Evolutionary conservation across 2,888 invertebrate genomes (phyloP), one percentile per base, ranked within the genome.

Genomic region (Thalpophila matura): DNA sequence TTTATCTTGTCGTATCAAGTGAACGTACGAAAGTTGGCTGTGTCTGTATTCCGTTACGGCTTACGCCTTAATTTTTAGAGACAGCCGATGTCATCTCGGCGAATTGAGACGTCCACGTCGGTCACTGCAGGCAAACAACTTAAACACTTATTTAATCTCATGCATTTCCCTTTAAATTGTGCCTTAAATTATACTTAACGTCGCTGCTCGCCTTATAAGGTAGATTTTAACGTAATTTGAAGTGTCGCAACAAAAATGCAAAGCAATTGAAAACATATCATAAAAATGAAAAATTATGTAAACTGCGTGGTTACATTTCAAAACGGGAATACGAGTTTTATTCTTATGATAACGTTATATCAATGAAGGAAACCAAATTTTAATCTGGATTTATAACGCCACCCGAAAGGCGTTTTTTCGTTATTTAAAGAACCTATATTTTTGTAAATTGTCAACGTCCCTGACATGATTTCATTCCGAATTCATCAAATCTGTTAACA

Each of bases 81-180:
- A 87, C 85, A 79, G 78, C 77, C 81, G 83, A 86, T 84, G 84
- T 86, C 88, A 84, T 86, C 83, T 85, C 63, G 42, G 71, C 61
- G 82, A 83, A 91, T 90, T 90, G 87, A 92, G 89, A 84, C 85
- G 87, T 89, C 69, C 65, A 64, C 71, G 75, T 71, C 82, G 78
- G 78, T 69, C 77, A 78, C 63, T 77, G 72, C 80, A 80, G 74
- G 82, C 81, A 83, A 83, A 84, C 80, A 81, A 80, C 79, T 81
- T 85, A 84, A 86, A 83, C 70, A 81, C 79, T 82, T 84, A 84
- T 85, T 88, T 88, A 85, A 87, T 87, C 76, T 85, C 78, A 82
- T 68, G 79, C 78, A 81, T 86, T 86, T 86, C 82, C 70, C 67
- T 84, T 84, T 79, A 86, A 86, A 87, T 89, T 79, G 81, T 81